Evolutionary conservation across 2,113 vertebrate species (phyloP).

Genomic region (Hymenochirus boettgeri): DNA sequence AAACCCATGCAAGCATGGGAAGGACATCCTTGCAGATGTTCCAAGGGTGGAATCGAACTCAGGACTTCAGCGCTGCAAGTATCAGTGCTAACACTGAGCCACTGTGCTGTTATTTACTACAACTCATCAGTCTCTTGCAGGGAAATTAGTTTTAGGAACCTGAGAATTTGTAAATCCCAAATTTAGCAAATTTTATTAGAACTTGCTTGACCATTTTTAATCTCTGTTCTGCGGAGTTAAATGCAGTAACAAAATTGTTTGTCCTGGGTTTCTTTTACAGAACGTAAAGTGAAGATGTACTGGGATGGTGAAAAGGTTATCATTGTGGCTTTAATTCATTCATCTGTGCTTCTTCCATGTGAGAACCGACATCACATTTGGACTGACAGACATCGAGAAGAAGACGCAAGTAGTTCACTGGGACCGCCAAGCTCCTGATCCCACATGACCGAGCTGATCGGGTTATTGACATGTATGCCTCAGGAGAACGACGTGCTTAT

Average conservation of each 20-base stretch:
- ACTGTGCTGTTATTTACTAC: too few species aligned
- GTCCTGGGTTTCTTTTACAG: slow-evolving; percentile 49
- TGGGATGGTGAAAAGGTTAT: slow-evolving; percentile 92
- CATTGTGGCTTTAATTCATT: slow-evolving; percentile 64
- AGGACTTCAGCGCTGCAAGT: too few species aligned
- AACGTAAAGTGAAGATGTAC: slow-evolving; percentile 55
- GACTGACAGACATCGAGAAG: slow-evolving; percentile 79
- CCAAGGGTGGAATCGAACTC: too few species aligned
- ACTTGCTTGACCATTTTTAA: too few species aligned
- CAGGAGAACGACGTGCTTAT: slow-evolving; percentile 83
- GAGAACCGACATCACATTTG: slow-evolving; percentile 78
- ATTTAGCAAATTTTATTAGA: too few species aligned
- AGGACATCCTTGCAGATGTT: too few species aligned
- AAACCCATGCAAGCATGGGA: too few species aligned
- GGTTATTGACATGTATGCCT: slow-evolving; percentile 87
- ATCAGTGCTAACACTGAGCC: too few species aligned
- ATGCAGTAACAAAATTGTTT: neutral
- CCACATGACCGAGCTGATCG: slow-evolving; percentile 83
- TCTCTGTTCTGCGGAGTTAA: too few species aligned
- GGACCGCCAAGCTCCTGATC: slow-evolving; percentile 79
- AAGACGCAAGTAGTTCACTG: slow-evolving; percentile 92
- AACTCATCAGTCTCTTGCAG: too few species aligned
- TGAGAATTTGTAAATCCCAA: too few species aligned
- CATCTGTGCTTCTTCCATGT: slow-evolving; percentile 72
- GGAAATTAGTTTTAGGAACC: too few species aligned